Evolutionary conservation across 1,140 invertebrate genomes (phyloP).

Genomic region (Ridgeia piscesae): DNA sequence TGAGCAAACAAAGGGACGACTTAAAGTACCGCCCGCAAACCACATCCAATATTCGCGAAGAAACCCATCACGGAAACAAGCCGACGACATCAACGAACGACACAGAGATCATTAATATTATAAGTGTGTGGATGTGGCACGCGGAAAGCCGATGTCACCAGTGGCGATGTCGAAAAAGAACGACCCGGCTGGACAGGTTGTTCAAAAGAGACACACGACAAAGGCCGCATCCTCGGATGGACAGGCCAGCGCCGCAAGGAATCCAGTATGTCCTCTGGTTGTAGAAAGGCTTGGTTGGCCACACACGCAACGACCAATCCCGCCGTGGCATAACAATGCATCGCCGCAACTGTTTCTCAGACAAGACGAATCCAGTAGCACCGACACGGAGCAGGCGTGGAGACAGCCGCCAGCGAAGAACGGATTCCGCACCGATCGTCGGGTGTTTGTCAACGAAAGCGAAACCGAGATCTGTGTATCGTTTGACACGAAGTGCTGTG

Average conservation of each 20-base stretch:
- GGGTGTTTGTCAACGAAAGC: neutral
- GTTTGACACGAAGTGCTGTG: neutral
- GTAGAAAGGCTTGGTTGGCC: neutral
- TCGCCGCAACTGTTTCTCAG: neutral
- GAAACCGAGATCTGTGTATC: neutral
- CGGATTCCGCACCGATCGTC: neutral
- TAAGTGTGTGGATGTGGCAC: neutral
- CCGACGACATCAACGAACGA: neutral
- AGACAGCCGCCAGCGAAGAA: neutral
- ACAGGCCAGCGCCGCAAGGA: neutral
- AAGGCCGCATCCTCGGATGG: neutral
- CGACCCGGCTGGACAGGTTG: neutral
- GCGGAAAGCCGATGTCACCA: neutral
- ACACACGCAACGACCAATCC: neutral
- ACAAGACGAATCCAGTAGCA: neutral
- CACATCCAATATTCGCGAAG: neutral
- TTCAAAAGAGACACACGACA: neutral
- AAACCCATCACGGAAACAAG: neutral
- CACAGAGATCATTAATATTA: neutral
- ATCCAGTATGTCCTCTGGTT: neutral
- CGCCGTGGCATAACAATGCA: no score
- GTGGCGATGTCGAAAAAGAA: neutral
- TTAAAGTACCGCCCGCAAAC: neutral
- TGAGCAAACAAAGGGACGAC: neutral
- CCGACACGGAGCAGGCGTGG: neutral